phyloP scores from a whole-genome alignment of 2,888 invertebrate genomes.

The Gonocerus acuteangulatus region DNA sequence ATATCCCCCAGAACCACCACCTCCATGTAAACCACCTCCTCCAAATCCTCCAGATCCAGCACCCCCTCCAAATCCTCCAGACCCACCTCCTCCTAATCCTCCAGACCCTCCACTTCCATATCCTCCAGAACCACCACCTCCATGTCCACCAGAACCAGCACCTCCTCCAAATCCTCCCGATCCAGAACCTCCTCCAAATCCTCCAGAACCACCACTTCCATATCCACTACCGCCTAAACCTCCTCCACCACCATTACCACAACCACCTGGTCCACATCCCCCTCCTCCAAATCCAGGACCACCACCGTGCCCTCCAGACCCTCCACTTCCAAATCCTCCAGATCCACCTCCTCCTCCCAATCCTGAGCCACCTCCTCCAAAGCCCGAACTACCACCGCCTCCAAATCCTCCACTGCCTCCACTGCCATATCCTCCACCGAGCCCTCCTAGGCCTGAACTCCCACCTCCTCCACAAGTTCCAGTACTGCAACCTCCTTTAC shows the following conservation, averaged over 20 bases:
- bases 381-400: constrained; percentile 2
- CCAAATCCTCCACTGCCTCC: constrained; percentile 6
- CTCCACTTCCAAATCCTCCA: not conserved
- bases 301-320: not conserved
- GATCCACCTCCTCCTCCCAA: not conserved
- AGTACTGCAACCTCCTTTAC: constrained; percentile 6
- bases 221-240: not conserved
- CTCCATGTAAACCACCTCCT: not conserved
- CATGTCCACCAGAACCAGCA: not conserved
- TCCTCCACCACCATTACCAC: not conserved
- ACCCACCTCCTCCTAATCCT: not conserved
- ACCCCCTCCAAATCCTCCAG: not conserved
- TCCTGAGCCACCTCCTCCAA: not conserved
- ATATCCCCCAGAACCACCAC: not conserved
- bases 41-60: not conserved
- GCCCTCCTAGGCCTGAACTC: constrained; percentile 11
- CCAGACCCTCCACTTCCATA: not conserved
- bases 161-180: not conserved
- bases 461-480: constrained; percentile 2
- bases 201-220: not conserved
- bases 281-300: not conserved
- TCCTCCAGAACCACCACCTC: not conserved
- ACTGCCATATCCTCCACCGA: not conserved
- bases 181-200: not conserved
- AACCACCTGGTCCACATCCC: not conserved